Base-by-base conservation (phyloP, 2,888 invertebrate species). In the Agriopis aurantiaria region DNA sequence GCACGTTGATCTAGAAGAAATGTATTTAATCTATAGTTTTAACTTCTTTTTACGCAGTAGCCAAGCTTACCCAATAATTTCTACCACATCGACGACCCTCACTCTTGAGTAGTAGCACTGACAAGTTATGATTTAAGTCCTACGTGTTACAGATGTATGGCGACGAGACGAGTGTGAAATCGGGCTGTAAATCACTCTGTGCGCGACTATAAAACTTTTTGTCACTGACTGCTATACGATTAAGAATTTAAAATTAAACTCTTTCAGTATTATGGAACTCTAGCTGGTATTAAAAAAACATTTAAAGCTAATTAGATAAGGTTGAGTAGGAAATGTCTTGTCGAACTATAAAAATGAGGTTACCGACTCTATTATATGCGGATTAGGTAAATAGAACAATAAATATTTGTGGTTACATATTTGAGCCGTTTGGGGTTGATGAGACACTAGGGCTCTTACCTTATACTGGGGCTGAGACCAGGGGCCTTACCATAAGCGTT, bases 201-300 rank as follows among this genome's bases (percentile, higher is more conserved):
- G 82, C 79, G 74, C 79, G 82, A 79, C 88, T 84, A 88, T 91
- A 89, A 91, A 91, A 88, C 86, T 91, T 91, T 91, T 90, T 91
- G 90, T 91, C 87, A 82, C 76, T 75, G 74, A 43, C 57, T 72
- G 74, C 80, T 46, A 68, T 65, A 73, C 75, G 71, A 75, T 77
- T 72, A 76, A 75, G 66, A 73, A 68, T 71, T 68, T 63, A 58
- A 73, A 75, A 72, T 73, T 72, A 63, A 73, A 75, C 73, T 72
- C 65, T 68, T 74, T 71, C 53, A 48, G 55, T 57, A 11, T 61
- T 66, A 53, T 49, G 46, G 64, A 46, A 62, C 51, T 46, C 23
- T 69, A 49, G 52, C 23, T 60, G 48, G 51, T 63, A 49, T 40
- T 64, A 59, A 64, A 10, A 55, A 14, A 62, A 64, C 59, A 68